Evolutionary conservation across 1,140 invertebrate genomes (phyloP).

Genomic region (Drosophila murphyi): DNA sequence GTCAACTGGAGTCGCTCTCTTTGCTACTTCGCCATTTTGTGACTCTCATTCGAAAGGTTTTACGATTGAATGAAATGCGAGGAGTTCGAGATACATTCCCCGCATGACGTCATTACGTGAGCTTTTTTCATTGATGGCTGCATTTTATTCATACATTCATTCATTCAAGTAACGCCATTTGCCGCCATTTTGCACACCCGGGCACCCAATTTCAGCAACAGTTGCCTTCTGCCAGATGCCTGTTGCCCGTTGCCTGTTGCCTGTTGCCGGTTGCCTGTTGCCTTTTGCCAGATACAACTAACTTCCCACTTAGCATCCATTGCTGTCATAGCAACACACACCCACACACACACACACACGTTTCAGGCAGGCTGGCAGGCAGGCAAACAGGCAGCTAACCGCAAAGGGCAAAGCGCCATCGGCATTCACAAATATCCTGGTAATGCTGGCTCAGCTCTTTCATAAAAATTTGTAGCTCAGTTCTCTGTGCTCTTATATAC

Average conservation of each 20-base stretch:
- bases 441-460: not conserved
- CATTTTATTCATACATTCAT: constrained; percentile 56
- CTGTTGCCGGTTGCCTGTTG: constrained; percentile 3
- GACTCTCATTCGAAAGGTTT: not conserved
- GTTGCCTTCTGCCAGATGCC: constrained; percentile 5
- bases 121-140: constrained; percentile 73
- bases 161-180: constrained; percentile 27
- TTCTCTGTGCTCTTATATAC: not conserved
- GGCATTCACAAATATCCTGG: constrained; percentile 1
- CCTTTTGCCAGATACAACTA: not conserved
- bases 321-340: constrained; percentile 34
- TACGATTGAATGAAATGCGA: constrained; percentile 48
- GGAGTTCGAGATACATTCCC: not conserved
- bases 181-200: constrained; percentile 48
- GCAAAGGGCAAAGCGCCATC: constrained; percentile 70
- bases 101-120: constrained; percentile 48
- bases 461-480: not conserved
- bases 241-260: not conserved
- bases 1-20: not conserved
- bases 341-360: constrained; percentile 2
- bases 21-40: not conserved
- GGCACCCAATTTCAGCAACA: constrained; percentile 8
- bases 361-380: constrained; percentile 4
- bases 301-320: not conserved
- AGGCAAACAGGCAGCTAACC: constrained; percentile 17